Evolutionary conservation across 1,140 invertebrate species (phyloP).

Genomic region (Drosophila chauvacae): DNA sequence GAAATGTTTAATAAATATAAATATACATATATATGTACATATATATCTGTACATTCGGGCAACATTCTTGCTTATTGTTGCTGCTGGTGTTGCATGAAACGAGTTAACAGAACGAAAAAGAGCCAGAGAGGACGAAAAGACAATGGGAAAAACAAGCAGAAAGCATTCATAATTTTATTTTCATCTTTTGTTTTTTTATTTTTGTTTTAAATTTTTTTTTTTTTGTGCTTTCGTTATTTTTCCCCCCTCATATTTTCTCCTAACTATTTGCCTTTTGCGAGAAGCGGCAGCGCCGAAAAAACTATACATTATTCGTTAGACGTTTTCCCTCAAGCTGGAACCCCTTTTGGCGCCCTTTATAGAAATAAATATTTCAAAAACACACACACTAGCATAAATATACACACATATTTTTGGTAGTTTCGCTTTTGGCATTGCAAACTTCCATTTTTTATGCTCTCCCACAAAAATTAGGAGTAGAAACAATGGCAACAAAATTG

Average conservation of each 20-base stretch:
- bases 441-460: constrained; percentile 34
- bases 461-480: constrained; percentile 6
- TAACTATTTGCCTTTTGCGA: constrained; percentile 62
- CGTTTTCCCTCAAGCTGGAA: not conserved
- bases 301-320: constrained; percentile 49
- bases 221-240: not conserved
- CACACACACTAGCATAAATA: not conserved
- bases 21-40: not conserved
- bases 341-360: constrained; percentile 9
- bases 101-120: constrained; percentile 36
- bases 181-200: constrained; percentile 39
- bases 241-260: constrained; percentile 3
- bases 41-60: constrained; percentile 35
- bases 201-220: constrained; percentile 10
- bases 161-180: constrained; percentile 74
- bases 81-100: constrained; percentile 36
- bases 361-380: constrained; percentile 28
- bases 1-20: constrained; percentile 76
- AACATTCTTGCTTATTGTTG: constrained; percentile 52
- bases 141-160: constrained; percentile 34
- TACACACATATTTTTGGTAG: constrained; percentile 20
- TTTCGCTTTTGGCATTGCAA: constrained; percentile 43
- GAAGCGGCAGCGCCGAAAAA: constrained; percentile 16
- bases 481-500: constrained; percentile 6
- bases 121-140: constrained; percentile 5